Evolutionary conservation across 2,113 vertebrate species (phyloP).

Genomic region (Fregetta grallaria): DNA sequence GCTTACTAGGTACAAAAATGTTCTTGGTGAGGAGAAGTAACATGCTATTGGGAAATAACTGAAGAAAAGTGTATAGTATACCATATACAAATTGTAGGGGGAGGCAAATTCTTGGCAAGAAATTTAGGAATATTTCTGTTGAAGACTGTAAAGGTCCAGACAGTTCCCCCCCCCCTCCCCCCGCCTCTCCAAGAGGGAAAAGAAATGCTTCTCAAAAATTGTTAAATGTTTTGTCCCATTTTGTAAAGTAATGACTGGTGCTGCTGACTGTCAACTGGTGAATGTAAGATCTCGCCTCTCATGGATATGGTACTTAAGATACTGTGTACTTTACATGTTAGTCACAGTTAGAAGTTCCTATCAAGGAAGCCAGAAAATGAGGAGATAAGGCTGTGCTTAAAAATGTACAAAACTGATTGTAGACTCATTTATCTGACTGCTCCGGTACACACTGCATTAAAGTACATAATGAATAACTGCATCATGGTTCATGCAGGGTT

Average conservation of each 20-base stretch:
- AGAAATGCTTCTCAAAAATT: background rate
- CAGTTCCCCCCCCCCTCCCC: background rate
- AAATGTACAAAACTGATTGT: slow-evolving; percentile 28
- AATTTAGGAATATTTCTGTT: slow-evolving; percentile 38
- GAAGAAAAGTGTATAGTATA: slow-evolving; percentile 61
- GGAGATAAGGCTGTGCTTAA: slow-evolving; percentile 51
- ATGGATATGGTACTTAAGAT: background rate
- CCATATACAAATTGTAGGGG: slow-evolving; percentile 63
- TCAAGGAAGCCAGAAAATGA: slow-evolving; percentile 50
- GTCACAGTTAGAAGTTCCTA: slow-evolving; percentile 21
- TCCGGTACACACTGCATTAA: background rate
- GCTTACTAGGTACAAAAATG: slow-evolving; percentile 54
- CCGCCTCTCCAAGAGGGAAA: background rate
- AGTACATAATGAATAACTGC: slow-evolving; percentile 34
- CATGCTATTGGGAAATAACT: slow-evolving; percentile 66
- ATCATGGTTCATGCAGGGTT: slow-evolving; percentile 55
- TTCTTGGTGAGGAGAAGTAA: slow-evolving; percentile 66
- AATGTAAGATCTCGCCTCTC: slow-evolving; percentile 15
- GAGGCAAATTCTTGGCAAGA: slow-evolving; percentile 57
- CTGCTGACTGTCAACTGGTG: slow-evolving; percentile 11
- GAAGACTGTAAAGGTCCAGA: background rate
- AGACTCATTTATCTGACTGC: slow-evolving; percentile 40
- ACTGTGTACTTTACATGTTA: background rate
- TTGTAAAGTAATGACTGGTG: background rate
- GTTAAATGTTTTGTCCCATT: background rate